These are phyloP conservation scores for Neolamprologus sp. DNA, from an alignment of 2,113 vertebrate species.

Conservation along the genomic window DNA sequence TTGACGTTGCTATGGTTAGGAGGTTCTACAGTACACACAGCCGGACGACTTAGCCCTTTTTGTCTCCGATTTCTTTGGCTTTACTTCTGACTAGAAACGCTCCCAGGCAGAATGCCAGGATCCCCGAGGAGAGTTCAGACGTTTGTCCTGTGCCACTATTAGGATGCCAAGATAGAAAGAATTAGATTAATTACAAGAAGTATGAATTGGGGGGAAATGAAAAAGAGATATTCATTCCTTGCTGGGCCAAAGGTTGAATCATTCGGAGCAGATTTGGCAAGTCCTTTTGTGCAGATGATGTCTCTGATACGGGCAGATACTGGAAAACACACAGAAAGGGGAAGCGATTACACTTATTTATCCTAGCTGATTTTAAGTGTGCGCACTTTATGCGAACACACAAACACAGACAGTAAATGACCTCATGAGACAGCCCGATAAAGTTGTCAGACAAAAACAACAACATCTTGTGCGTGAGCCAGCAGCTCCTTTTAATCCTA, in stretches of 20 bases:
- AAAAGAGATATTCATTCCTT: not conserved
- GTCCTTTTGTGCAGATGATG: not conserved
- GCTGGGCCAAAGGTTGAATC: not conserved
- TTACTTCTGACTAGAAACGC: not conserved
- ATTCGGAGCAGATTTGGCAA: not conserved
- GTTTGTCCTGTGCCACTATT: not conserved
- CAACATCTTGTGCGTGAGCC: not conserved
- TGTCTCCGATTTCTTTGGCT: not conserved
- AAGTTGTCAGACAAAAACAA: constrained; percentile 30
- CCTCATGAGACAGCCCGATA: constrained; percentile 33
- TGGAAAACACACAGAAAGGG: constrained; percentile 11
- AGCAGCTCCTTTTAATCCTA: not conserved
- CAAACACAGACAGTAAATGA: constrained; percentile 10
- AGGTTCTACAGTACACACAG: not conserved
- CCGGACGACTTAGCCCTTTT: not conserved
- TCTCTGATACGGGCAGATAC: not conserved
- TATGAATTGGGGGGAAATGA: not conserved
- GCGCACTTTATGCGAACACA: not conserved
- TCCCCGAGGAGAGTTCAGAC: not conserved
- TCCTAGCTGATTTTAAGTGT: not conserved
- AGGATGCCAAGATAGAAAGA: not conserved
- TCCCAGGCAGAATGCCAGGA: not conserved
- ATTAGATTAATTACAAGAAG: not conserved
- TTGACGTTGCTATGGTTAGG: not conserved
- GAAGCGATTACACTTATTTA: constrained; percentile 15